Conservation (phyloP, 2,888 invertebrate species). For the Acleris literana region DNA sequence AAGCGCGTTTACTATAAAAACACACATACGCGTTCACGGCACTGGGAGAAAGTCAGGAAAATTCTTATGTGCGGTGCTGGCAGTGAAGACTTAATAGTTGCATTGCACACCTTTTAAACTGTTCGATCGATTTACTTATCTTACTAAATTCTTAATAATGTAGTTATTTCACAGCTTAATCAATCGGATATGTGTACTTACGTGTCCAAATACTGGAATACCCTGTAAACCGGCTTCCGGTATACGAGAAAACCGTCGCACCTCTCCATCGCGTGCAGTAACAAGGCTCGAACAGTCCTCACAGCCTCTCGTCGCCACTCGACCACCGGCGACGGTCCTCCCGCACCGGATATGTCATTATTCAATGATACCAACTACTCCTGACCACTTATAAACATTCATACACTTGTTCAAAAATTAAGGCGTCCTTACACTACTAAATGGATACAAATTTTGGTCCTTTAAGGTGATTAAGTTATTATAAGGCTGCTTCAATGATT, state of each 20-base stretch:
- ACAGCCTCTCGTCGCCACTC: slow-evolving; percentile 52
- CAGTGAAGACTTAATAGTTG: too few species aligned
- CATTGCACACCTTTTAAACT: too few species aligned
- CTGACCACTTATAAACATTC: slow-evolving; percentile 30
- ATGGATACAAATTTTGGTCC: slow-evolving; percentile 76
- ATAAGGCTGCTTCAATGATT: slow-evolving; percentile 71
- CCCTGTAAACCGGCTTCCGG: slow-evolving; percentile 91
- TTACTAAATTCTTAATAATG: not conserved
- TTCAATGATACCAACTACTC: slow-evolving; percentile 29
- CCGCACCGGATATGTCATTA: slow-evolving; percentile 27
- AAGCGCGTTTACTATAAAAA: too few species aligned
- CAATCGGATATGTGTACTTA: slow-evolving; percentile 47
- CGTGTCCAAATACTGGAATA: slow-evolving; percentile 93
- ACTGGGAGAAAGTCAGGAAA: too few species aligned
- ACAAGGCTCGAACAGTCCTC: slow-evolving; percentile 34
- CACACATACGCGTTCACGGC: too few species aligned
- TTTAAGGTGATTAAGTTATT: slow-evolving; percentile 67
- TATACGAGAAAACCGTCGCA: slow-evolving; percentile 91
- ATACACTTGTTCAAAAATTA: slow-evolving; percentile 62
- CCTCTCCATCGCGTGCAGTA: slow-evolving; percentile 85
- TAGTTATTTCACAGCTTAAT: too few species aligned
- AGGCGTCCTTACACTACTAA: slow-evolving; percentile 68
- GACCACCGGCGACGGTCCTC: slow-evolving; percentile 43
- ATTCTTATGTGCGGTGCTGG: too few species aligned
- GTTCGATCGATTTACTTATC: too few species aligned